Evolutionary conservation across 92 coral and sea anemone genomes (phyloP), one percentile per base, ranked within the genome.

Genomic region (Parazoanthus swiftii): DNA sequence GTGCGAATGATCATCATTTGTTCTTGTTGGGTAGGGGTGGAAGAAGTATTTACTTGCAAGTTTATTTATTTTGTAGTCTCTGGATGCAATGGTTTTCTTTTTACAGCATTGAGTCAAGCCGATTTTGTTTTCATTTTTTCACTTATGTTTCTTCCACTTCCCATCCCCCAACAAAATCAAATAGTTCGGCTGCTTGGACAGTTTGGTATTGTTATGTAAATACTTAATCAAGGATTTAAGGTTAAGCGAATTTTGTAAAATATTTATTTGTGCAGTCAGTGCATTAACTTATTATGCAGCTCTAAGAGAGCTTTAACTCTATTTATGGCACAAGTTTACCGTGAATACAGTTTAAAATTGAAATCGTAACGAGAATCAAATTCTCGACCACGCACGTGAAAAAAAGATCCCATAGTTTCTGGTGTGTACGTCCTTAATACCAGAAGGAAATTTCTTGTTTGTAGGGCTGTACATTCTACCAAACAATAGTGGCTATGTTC

Each of bases 261-360:
- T 76, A 76, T 76, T 76, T 76, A 76, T 76, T 76, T 36, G 46
- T 36, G 77, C 77, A 36, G 42, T 74, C 23, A 6, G 44, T 68
- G 63, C 78, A 70, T 84, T 68, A 25, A 66, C 16, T 42, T 39
- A 66, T 71, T 37, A 21, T 43, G 18, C 54, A 70, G 87, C 87
- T 84, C 87, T 70, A 36, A 70, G 78, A 68, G 87, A 68, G 39
- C 76, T 44, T 82, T 84, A 15, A 80, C 37, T 54, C 16, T 44
- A 79, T 79, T 76, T 76, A 76, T 36, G 80, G 80, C 80, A 76
- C 80, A 42, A 18, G 80, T 39, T 76, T 79, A 50, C 43, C 50
- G 63, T 79, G 82, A 4, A 73, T 2, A 79, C n/a, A 48, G 67
- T 3, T 26, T 23, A n/a, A 3, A 76, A 76, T 50, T 44, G 35